These are phyloP conservation scores for Gadus chalcogrammus DNA, from an alignment of 2,113 vertebrate genomes.

Conservation along the genomic window DNA sequence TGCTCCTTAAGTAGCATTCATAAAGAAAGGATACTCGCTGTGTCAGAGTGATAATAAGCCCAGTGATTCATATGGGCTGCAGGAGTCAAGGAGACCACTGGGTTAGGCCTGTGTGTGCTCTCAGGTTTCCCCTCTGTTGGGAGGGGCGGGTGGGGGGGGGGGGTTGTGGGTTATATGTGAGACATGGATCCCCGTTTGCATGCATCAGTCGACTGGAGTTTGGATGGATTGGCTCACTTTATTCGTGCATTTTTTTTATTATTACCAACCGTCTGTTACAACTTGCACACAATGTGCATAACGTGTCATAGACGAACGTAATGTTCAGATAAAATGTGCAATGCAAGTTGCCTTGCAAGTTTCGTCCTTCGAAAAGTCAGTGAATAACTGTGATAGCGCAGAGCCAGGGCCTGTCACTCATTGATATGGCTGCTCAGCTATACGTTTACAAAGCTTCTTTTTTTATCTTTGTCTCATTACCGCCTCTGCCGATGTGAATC, in stretches of 20 bases:
- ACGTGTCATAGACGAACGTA: too few species aligned
- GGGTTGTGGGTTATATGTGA: not conserved
- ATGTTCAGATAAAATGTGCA: too few species aligned
- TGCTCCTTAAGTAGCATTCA: conserved; percentile 73
- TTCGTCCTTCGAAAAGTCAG: too few species aligned
- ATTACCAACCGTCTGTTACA: too few species aligned
- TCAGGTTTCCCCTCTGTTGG: conserved; percentile 70
- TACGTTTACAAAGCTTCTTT: conserved; percentile 54
- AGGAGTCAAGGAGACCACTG: conserved; percentile 62
- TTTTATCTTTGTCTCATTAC: conserved; percentile 85
- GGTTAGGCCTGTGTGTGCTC: conserved; percentile 58
- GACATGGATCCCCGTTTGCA: conserved; percentile 26
- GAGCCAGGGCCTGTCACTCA: conserved; percentile 68
- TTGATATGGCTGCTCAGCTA: conserved; percentile 81
- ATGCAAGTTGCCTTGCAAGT: too few species aligned
- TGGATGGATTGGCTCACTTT: too few species aligned
- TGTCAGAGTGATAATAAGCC: conserved; percentile 75
- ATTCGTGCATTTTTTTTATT: too few species aligned
- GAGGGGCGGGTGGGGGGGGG: not conserved
- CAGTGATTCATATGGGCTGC: conserved; percentile 78
- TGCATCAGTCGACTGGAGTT: too few species aligned
- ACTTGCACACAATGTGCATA: too few species aligned
- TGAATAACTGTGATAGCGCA: too few species aligned
- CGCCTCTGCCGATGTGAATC: conserved; percentile 81
- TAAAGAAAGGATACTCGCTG: conserved; percentile 63